phyloP scores from a whole-genome alignment of 1,140 invertebrate species.

The Diprion similis region DNA sequence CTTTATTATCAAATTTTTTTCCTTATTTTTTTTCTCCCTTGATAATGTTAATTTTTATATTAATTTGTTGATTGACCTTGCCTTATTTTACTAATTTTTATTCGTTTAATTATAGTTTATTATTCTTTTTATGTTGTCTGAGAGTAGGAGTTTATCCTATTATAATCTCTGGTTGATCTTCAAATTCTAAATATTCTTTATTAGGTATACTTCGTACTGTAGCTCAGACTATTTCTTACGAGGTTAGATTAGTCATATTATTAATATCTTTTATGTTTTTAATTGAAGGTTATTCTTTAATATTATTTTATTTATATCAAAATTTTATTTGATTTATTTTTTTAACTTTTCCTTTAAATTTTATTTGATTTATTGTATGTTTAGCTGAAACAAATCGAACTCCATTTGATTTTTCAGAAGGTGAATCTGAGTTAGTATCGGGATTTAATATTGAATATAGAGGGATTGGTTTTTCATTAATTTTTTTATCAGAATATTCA shows the following conservation, averaged over 20 bases:
- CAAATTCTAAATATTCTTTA: slow-evolving; percentile 72
- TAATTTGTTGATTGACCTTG: slow-evolving; percentile 39
- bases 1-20: slow-evolving; percentile 59
- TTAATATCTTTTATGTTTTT: slow-evolving; percentile 62
- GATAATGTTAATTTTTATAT: slow-evolving; percentile 63
- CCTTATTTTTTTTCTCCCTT: slow-evolving; percentile 66
- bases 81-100: slow-evolving; percentile 36
- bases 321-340: slow-evolving; percentile 60
- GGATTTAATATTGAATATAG: slow-evolving; percentile 80
- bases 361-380: slow-evolving; percentile 65
- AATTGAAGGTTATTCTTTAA: slow-evolving; percentile 38
- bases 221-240: slow-evolving; percentile 75
- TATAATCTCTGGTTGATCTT: slow-evolving; percentile 68
- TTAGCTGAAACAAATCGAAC: slow-evolving; percentile 77
- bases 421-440: slow-evolving; percentile 77
- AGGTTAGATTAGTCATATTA: slow-evolving; percentile 67
- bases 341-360: slow-evolving; percentile 59
- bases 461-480: slow-evolving; percentile 71
- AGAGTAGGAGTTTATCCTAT: slow-evolving; percentile 67
- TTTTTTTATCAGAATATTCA: slow-evolving; percentile 76
- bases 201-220: slow-evolving; percentile 68
- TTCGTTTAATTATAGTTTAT: slow-evolving; percentile 59
- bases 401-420: slow-evolving; percentile 81
- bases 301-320: slow-evolving; percentile 45
- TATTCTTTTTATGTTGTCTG: slow-evolving; percentile 64